Evolutionary conservation across 2,888 invertebrate species (phyloP), one percentile per base, ranked within the genome.

Genomic region (Caenorhabditis virilis): DNA sequence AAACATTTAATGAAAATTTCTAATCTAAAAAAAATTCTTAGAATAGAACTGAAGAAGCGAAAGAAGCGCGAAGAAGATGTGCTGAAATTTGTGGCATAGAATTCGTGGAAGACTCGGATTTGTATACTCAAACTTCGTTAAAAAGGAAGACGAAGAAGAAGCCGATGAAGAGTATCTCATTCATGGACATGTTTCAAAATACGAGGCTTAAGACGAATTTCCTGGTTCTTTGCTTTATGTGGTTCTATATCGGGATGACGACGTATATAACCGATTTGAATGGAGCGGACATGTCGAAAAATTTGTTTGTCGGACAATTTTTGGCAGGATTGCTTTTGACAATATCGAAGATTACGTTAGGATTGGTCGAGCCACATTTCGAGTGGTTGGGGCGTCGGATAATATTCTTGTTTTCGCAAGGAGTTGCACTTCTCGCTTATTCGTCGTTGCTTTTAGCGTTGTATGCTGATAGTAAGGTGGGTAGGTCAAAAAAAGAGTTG

Each of bases 241-340:
- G 63, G 63, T 64, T 58, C 16, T 64, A 54, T 35, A 56, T 64
- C 6, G 63, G 63, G 46, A 64, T 54, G 54, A 52, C 58, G 0
- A 50, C 50, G 13, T 64, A 64, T 26, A 58, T 64, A 3, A 64
- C 63, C 15, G 63, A 64, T 41, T 36, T 64, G 50, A 64, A 64
- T 22, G 58, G 63, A 0, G 58, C 50, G 5, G 63, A 58, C 36
- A 64, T 64, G 63, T 54, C 57, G 11, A 58, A 39, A 25, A 64
- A 64, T 27, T 36, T 64, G 22, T 64, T 54, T 22, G 53, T 64
- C 9, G 63, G 63, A 45, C 63, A 64, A 35, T 64, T 64, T 46
- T 33, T 64, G n/a, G 49, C 58, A 0, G 63, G 63, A n/a, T 15
- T 64, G 1, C 16, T 64, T 4, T 20, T 64, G 27, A 58, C 63